Evolutionary conservation across 1,140 invertebrate species (phyloP).

Genomic region (Thereuonema tuberculata): DNA sequence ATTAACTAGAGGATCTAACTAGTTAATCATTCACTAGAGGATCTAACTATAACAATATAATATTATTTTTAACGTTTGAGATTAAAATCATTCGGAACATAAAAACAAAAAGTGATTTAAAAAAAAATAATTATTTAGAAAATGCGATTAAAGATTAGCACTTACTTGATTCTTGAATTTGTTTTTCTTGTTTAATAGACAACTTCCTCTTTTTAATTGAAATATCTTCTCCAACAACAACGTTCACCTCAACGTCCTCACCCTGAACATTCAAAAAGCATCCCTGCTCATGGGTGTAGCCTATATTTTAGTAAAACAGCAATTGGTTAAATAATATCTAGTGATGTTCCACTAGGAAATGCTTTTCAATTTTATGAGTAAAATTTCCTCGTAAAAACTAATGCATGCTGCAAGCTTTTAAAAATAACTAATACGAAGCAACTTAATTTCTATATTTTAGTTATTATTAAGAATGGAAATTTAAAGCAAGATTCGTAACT

Average conservation of each 20-base stretch:
- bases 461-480: neutral
- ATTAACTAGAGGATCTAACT: no score
- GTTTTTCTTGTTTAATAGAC: no score
- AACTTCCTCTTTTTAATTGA: neutral
- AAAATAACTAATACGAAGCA: neutral
- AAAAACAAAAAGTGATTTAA: no score
- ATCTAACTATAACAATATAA: no score
- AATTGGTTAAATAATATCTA: neutral
- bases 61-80: no score
- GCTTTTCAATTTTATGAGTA: neutral
- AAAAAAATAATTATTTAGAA: no score
- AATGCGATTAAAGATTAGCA: no score
- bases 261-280: conserved; percentile 42
- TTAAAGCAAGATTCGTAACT: neutral
- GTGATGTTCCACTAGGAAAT: neutral
- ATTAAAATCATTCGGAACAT: no score
- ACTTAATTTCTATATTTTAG: neutral
- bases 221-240: conserved; percentile 5
- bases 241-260: neutral
- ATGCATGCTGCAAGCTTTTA: neutral
- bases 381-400: neutral
- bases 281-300: conserved; percentile 59
- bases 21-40: no score
- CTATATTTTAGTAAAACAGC: conserved; percentile 20
- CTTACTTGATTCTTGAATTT: no score